Evolutionary conservation across 2,113 vertebrate species (phyloP), one percentile per base, ranked within the genome.

Genomic region (Pelvicachromis taeniatus): DNA sequence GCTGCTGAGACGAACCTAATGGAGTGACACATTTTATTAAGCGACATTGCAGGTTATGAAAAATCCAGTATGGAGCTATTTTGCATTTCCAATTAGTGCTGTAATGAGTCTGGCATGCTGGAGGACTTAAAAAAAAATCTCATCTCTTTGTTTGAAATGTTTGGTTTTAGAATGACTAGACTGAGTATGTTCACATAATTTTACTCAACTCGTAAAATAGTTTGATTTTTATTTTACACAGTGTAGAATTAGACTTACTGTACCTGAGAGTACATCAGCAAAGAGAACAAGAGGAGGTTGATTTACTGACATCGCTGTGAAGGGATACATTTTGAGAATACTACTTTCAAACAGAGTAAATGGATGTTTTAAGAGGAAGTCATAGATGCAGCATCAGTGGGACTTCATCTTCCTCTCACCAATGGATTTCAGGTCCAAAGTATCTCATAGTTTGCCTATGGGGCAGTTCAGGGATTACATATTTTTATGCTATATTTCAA

Each of bases 121-220:
- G 42, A 16, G 9, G 65, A 4, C 48, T 17, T 38, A 0, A n/a
- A n/a, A n/a, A n/a, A n/a, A n/a, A 63, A 63, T 12, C 9, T 65
- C 12, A 70, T 42, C 38, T 11, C 38, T 68, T 68, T 40, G 21
- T 17, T 45, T 38, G 7, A 26, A 70, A 0, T 29, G 13, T 45
- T 70, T 45, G 65, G 14, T 45, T 45, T 70, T 13, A 70, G 40
- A 45, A 6, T 17, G 3, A 70, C 23, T 29, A 70, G 63, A 70
- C 9, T 38, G 33, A 12, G 29, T n/a, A 61, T 61, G 17, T 61
- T 61, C 17, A 0, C 58, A 61, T 11, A 19, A 61, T 11, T 61
- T 61, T 61, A 61, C 58, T 61, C 2, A 0, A 61, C 58, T 68
- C 0, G 2, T 65, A 21, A 21, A 65, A 40, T 13, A 10, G 10